phyloP scores from a whole-genome alignment of 2,888 invertebrate species.

The Tridacna crocea region DNA sequence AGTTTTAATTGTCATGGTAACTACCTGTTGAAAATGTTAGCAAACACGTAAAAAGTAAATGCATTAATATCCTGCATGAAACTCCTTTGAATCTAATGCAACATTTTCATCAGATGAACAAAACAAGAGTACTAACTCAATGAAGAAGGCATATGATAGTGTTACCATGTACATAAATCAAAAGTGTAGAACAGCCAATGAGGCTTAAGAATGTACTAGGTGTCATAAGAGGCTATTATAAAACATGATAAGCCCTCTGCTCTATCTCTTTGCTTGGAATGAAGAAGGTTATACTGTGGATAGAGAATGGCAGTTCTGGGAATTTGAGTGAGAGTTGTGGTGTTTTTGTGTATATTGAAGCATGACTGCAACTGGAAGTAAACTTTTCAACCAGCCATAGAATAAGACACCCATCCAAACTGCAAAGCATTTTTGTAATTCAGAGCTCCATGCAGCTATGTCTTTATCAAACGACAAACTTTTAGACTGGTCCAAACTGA shows the following conservation, averaged over 20 bases:
- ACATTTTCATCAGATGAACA: neutral
- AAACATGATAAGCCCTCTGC: neutral
- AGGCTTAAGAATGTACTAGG: neutral
- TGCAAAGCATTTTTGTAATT: neutral
- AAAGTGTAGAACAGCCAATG: conserved; percentile 4
- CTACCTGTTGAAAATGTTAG: too few species aligned
- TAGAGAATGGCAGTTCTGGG: neutral
- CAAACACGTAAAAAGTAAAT: neutral
- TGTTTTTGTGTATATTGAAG: neutral
- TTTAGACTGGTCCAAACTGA: too few species aligned
- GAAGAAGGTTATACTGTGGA: neutral
- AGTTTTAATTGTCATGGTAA: too few species aligned
- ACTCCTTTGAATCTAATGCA: neutral
- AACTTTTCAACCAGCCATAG: too few species aligned
- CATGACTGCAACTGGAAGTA: too few species aligned
- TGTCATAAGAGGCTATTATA: conserved; percentile 27
- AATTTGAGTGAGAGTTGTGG: neutral
- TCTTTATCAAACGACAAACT: neutral
- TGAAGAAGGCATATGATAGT: neutral
- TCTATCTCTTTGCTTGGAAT: neutral
- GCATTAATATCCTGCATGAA: neutral
- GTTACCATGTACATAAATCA: neutral
- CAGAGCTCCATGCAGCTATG: neutral
- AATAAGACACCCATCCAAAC: too few species aligned
- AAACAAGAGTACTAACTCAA: neutral